phyloP scores from a whole-genome alignment of 2,888 invertebrate species.

The Carterocephalus palaemon region DNA sequence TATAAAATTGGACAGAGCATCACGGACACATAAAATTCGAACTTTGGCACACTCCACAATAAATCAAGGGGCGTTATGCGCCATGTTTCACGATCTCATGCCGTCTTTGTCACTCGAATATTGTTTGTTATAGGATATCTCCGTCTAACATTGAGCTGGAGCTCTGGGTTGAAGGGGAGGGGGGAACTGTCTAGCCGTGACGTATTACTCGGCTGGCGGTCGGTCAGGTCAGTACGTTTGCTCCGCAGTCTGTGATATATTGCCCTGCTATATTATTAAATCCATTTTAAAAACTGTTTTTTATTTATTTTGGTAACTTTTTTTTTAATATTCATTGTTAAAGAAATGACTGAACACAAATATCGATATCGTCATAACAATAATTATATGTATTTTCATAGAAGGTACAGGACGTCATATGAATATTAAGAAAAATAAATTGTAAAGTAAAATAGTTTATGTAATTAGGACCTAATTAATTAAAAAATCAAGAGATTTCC shows the following conservation, averaged over 20 bases:
- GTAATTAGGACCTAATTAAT: too few relatives aligned
- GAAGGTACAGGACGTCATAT: too few relatives aligned
- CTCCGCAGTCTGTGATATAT: slow-evolving; percentile 42
- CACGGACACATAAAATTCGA: slow-evolving; percentile 72
- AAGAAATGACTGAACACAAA: slow-evolving; percentile 61
- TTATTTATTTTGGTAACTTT: too few relatives aligned
- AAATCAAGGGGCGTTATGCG: slow-evolving; percentile 80
- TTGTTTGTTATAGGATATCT: slow-evolving; percentile 55
- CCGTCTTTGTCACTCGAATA: slow-evolving; percentile 61
- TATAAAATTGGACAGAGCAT: slow-evolving; percentile 37
- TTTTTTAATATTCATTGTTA: slow-evolving; percentile 33
- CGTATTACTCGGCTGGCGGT: slow-evolving; percentile 72
- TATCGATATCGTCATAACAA: slow-evolving; percentile 67
- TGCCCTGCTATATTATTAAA: slow-evolving; percentile 40
- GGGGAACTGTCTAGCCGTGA: slow-evolving; percentile 75
- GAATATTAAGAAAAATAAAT: too few relatives aligned
- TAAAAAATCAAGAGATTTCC: too few relatives aligned
- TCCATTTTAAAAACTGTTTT: slow-evolving; percentile 31
- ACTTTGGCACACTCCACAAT: slow-evolving; percentile 75
- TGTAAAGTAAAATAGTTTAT: too few relatives aligned
- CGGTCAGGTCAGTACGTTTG: slow-evolving; percentile 62
- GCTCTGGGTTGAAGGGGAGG: slow-evolving; percentile 60
- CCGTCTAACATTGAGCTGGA: slow-evolving; percentile 62
- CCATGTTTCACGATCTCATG: slow-evolving; percentile 75
- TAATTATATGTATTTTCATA: too few relatives aligned